These are phyloP conservation scores for Hypsopygia costalis DNA, from an alignment of 2,888 invertebrate species.

Conservation along the genomic window DNA sequence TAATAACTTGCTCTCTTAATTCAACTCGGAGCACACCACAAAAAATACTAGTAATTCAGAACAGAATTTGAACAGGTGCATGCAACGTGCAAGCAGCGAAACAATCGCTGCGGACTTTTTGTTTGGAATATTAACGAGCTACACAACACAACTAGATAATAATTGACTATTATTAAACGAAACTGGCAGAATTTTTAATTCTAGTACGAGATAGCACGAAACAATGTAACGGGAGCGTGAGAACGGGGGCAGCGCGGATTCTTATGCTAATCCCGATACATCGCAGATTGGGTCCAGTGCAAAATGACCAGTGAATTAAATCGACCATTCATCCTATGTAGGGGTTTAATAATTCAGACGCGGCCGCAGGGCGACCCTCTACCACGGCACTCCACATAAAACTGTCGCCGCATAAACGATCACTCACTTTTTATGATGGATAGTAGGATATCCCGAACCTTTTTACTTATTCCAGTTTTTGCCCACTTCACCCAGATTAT, in stretches of 20 bases:
- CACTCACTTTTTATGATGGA: constrained; percentile 4
- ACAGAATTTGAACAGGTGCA: constrained; percentile 1
- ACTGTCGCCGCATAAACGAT: constrained; percentile 7
- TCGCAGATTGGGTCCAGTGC: constrained; percentile 56
- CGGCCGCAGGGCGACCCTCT: constrained; percentile 34
- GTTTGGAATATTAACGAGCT: constrained; percentile 1
- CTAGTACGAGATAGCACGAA: constrained; percentile 24
- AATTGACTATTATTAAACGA: constrained; percentile 32
- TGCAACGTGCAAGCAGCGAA: constrained; percentile 5
- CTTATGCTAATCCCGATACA: constrained; percentile 66
- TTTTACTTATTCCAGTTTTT: not conserved
- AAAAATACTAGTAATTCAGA: constrained; percentile 1
- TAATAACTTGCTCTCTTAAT: too few relatives aligned
- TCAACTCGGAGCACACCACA: too few relatives aligned
- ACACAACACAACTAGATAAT: constrained; percentile 15
- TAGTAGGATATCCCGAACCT: constrained; percentile 1
- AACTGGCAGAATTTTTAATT: constrained; percentile 24
- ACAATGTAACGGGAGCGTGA: constrained; percentile 50
- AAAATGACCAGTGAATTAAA: constrained; percentile 43
- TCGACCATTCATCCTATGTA: constrained; percentile 52
- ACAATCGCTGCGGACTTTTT: not conserved
- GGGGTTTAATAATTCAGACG: constrained; percentile 60
- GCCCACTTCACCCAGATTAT: not conserved
- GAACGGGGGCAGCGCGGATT: constrained; percentile 53
- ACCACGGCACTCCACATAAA: constrained; percentile 16